Base-by-base conservation (phyloP, 2,113 vertebrate species). In the Malaclemys terrapin region DNA sequence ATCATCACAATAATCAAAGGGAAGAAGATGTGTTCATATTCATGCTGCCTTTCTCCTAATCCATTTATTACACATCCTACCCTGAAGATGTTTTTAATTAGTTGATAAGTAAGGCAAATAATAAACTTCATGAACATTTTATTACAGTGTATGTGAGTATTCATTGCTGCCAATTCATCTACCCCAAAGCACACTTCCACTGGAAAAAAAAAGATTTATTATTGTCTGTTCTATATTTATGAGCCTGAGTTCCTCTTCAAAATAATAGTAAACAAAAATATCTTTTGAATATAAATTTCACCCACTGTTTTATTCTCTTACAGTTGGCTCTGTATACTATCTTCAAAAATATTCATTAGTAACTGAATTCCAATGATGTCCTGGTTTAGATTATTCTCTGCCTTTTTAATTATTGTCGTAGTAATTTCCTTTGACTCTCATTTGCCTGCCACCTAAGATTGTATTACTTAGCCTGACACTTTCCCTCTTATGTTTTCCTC, bases 81-180 rank as follows among this genome's bases (percentile, higher is more conserved):
- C 96, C 96, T 97, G 96, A 97, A 98, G 96, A 97, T 96, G 91
- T 98, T 98, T 98, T 97, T 98, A 98, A 98, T 97, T 97, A 97
- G 95, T 91, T 97, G 95, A 96, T 98, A 96, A 97, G 95, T 96
- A 94, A 89, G 82, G 94, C 85, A 98, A 98, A 97, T 93, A 96
- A 97, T 96, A 97, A 97, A 97, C 85, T 96, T 97, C 91, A 96
- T 90, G 91, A 98, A 97, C 90, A 96, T 96, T 97, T 98, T 96
- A 97, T 97, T 98, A 95, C 52, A 89, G 16, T 89, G 72, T 88
- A n/a, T 90, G 54, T 93, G 88, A 93, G 91, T 96, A 97, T 97
- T 98, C 97, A 97, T 97, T 97, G 97, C 86, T 96, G 87, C 81
- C 88, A 97, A 94, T 97, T 97, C 93, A 95, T 96, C 95, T 96